Evolutionary conservation across 2,113 vertebrate genomes (phyloP), one percentile per base, ranked within the genome.

Genomic region (Pelecanus crispus): DNA sequence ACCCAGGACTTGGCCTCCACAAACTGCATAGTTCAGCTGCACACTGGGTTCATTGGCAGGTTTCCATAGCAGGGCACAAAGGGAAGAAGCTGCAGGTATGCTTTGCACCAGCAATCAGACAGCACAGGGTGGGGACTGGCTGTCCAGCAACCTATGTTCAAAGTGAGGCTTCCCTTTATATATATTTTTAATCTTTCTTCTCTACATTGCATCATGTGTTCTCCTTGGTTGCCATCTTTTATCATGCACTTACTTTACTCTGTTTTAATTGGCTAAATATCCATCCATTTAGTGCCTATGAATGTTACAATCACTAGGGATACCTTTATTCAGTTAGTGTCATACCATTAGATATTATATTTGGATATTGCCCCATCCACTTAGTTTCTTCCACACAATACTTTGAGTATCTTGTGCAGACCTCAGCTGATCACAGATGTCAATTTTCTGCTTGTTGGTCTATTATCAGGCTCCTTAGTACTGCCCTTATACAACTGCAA

Each of bases 391-490:
- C 25, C 45, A 52, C 11, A 24, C 8, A 56, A 24, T 32, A 45
- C 9, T 78, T 84, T 22, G 11, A 61, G 24, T 61, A 32, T 52
- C 44, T 70, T 81, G 6, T 71, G 63, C 47, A 79, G 20, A 68
- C 7, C 20, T 63, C 58, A 75, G 8, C 8, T 63, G 58, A 55
- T 21, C 22, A 55, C n/a, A 79, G 28, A 53, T 0, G 0, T 13
- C 2, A 42, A 34, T 67, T 66, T 90, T 75, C 38, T 82, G 14
- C 32, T 67, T 88, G 5, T 72, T 92, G 13, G 6, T 63, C 49
- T 79, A 6, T 45, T 67, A 42, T 6, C 21, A 70, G 45, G 8
- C 26, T 78, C 55, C 55, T 7, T 66, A 65, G 21, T 34, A 49
- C 29, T 61, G 32, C 34, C 24, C 7, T 58, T 61, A 66, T 10